Evolutionary conservation across 2,797 vertebrate species (phyloP).

Genomic region (Xiphophorus birchmanni): DNA sequence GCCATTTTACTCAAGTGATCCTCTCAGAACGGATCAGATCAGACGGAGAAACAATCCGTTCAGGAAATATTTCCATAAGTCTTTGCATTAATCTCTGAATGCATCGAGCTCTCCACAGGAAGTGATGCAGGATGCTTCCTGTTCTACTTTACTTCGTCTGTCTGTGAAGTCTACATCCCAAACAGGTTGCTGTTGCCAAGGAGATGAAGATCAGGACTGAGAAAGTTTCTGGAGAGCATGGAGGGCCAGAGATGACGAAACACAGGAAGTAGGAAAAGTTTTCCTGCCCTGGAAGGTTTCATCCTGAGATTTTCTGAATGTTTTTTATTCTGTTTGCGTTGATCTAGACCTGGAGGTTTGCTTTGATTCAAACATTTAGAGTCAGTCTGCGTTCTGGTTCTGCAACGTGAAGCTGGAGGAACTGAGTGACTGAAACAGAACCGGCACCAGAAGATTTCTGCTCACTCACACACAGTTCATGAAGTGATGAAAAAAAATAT

Average conservation of each 20-base stretch:
- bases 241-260: background rate
- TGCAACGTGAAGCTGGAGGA: too few relatives aligned
- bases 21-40: constrained; percentile 65
- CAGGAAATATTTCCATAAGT: background rate
- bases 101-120: background rate
- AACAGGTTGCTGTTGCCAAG: background rate
- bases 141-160: too few relatives aligned
- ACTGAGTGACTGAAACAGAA: too few relatives aligned
- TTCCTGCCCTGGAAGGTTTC: background rate
- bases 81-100: constrained; percentile 27
- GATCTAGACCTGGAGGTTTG: too few relatives aligned
- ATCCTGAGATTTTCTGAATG: background rate
- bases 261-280: background rate
- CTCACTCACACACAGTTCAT: background rate
- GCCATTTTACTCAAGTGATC: constrained; percentile 76
- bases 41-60: constrained; percentile 36
- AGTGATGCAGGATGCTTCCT: too few relatives aligned
- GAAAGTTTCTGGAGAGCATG: background rate
- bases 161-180: background rate
- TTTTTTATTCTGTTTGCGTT: too few relatives aligned
- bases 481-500: too few relatives aligned
- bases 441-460: background rate
- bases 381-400: too few relatives aligned
- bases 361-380: too few relatives aligned
- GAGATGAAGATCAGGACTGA: background rate